Percentiles rank a stretch among this genome's conserved stretches.
phyloP scores from a whole-genome alignment of 1,140 invertebrate species.

The Drosophila parvula region DNA sequence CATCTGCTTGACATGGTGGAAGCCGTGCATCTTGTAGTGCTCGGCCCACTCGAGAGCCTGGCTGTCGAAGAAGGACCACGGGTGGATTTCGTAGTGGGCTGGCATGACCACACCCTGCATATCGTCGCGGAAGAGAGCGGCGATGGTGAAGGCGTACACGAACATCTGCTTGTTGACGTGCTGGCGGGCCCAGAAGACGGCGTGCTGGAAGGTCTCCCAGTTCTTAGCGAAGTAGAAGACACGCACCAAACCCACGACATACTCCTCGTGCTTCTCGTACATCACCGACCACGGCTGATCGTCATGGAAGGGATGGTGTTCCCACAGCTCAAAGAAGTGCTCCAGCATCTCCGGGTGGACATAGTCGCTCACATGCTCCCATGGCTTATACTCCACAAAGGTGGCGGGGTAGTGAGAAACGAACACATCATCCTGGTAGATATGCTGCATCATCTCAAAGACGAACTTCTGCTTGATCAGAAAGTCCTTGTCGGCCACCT shows the following conservation, averaged over 20 bases:
- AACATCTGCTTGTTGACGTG: constrained; percentile 87
- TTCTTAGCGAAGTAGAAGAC: constrained; percentile 87
- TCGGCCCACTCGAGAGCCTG: constrained; percentile 86
- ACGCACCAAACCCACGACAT: constrained; percentile 85
- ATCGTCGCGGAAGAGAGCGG: constrained; percentile 86
- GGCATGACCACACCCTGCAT: constrained; percentile 86
- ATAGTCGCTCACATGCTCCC: constrained; percentile 84
- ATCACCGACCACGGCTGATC: constrained; percentile 86
- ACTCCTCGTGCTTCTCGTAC: constrained; percentile 84
- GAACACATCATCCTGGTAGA: constrained; percentile 85
- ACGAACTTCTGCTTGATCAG: constrained; percentile 86
- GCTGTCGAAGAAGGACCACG: constrained; percentile 86
- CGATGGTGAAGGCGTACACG: constrained; percentile 86
- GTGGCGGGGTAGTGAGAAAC: constrained; percentile 77
- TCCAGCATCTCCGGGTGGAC: constrained; percentile 84
- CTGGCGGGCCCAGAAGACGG: constrained; percentile 86
- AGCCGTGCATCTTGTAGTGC: constrained; percentile 86
- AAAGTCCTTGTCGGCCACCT: constrained; percentile 85
- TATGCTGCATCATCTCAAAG: constrained; percentile 85
- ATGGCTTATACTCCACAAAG: constrained; percentile 67
- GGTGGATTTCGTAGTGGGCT: constrained; percentile 87
- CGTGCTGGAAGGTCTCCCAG: constrained; percentile 88
- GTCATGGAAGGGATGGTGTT: constrained; percentile 85
- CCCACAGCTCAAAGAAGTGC: constrained; percentile 85
- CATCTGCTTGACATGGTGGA: constrained; percentile 84